Base-by-base conservation (phyloP, 2,888 invertebrate species). In the Pomacea canaliculata region DNA sequence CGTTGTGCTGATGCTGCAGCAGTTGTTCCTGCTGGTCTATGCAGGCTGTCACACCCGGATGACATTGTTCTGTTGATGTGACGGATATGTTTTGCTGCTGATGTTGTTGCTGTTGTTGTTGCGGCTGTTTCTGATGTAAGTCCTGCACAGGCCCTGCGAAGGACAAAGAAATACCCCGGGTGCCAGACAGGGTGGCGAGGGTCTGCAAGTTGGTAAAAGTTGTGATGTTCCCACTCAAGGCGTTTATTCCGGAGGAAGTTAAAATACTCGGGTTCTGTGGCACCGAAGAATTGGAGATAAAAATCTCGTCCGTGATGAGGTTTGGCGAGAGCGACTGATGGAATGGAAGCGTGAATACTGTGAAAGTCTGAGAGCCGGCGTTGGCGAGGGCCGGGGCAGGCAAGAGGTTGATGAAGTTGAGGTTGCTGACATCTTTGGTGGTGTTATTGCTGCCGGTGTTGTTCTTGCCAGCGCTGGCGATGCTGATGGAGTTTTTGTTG, bases 371-470 rank as follows among this genome's bases (percentile, higher is more conserved):
- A 18, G 69, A 46, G 12, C 19, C 48, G 18, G 48, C 9, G 37
- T 46, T 37, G 12, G 68, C 9, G 27, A 46, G 12, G 7, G 69
- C 10, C 69, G 69, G 69, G 7, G 19, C 13, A 7, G 69, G 16
- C 49, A 69, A 13, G 5, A 49, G n/a, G 23, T 49, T 69, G 69
- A 49, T n/a, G 23, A 49, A 48, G 49, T 19, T 76, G 56, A 37
- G 37, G 7, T 18, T 23, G 60, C 46, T 76, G 62, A 67, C 66
- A 10, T 23, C 60, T 49, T 63, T 62, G n/a, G 23, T 68, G 62
- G 10, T 72, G 71, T 76, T 68, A 37, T 49, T 68, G 46, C 67
- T 76, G 69, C 56, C 56, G 71, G 60, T 71, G 66, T 67, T 73
- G 69, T 60, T 51, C 16, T 56, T 67, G 71, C 51, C 51, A 56